Conservation (phyloP, 2,888 invertebrate genomes). For the Oxyscelio sp. region DNA sequence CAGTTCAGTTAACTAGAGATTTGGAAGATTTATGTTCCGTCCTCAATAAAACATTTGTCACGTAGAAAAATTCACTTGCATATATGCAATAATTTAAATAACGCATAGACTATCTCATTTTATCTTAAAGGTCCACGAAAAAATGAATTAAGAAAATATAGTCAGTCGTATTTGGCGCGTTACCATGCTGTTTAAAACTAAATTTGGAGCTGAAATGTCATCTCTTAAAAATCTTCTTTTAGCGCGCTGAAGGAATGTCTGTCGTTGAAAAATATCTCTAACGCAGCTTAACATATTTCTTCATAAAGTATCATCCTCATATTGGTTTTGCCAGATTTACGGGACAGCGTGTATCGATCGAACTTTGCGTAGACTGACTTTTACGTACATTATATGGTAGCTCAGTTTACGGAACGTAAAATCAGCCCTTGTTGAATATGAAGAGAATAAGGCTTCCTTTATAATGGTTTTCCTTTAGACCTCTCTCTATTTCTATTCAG, state of each 20-base stretch:
- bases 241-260: conserved; percentile 30
- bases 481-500: conserved; percentile 28
- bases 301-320: conserved; percentile 69
- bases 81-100: conserved; percentile 27
- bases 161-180: neutral
- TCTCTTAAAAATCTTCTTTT: conserved; percentile 21
- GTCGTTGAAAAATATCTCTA: conserved; percentile 59
- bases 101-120: neutral
- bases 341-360: conserved; percentile 67
- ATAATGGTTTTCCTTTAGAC: conserved; percentile 56
- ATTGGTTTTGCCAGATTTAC: conserved; percentile 72
- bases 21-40: conserved; percentile 31
- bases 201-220: neutral
- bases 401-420: conserved; percentile 67
- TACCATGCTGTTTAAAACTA: neutral
- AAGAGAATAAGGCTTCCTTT: conserved; percentile 55
- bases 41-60: conserved; percentile 33
- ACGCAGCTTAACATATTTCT: conserved; percentile 68
- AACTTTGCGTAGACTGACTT: conserved; percentile 56
- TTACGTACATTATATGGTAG: conserved; percentile 61
- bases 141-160: conserved; percentile 4
- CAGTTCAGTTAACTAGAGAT: no score
- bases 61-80: conserved; percentile 22
- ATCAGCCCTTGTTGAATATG: conserved; percentile 54
- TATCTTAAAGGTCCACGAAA: conserved; percentile 4